Percentiles rank a stretch among this genome's conserved stretches.
Conservation (phyloP, 2,888 invertebrate species). For the Ectemnius cavifrons region DNA sequence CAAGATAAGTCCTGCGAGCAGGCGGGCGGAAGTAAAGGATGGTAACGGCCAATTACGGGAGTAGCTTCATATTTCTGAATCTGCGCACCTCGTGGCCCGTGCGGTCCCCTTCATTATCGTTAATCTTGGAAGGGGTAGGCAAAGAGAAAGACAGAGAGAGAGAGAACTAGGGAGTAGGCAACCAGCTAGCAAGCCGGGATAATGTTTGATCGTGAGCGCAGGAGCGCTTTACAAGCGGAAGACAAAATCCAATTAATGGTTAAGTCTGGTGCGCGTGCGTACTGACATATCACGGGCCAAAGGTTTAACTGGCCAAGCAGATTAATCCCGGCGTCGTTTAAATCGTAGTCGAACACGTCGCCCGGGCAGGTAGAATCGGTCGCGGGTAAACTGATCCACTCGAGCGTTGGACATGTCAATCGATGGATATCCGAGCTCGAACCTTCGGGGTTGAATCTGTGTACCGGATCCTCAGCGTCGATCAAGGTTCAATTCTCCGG, state of each 20-base stretch:
- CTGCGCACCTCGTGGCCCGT: background rate
- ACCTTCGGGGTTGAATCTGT: conserved; percentile 25
- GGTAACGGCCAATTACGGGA: conserved; percentile 41
- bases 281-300: conserved; percentile 9
- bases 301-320: conserved; percentile 29
- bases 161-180: background rate
- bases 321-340: conserved; percentile 40
- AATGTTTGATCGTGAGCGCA: background rate
- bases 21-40: conserved; percentile 21
- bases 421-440: conserved; percentile 46
- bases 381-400: conserved; percentile 49
- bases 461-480: conserved; percentile 46
- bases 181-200: background rate
- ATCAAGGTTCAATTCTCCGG: conserved; percentile 55
- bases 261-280: conserved; percentile 21
- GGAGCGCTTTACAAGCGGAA: conserved; percentile 6
- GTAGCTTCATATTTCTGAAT: conserved; percentile 37
- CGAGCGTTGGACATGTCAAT: conserved; percentile 50
- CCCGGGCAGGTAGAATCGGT: conserved; percentile 37
- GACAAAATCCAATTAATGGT: conserved; percentile 38
- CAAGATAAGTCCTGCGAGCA: conserved; percentile 23
- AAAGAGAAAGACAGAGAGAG: no score
- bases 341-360: conserved; percentile 44
- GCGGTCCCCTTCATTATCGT: background rate
- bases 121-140: background rate